Evolutionary conservation across 1,140 invertebrate species (phyloP), one percentile per base, ranked within the genome.

Genomic region (Drosophila chauvacae): DNA sequence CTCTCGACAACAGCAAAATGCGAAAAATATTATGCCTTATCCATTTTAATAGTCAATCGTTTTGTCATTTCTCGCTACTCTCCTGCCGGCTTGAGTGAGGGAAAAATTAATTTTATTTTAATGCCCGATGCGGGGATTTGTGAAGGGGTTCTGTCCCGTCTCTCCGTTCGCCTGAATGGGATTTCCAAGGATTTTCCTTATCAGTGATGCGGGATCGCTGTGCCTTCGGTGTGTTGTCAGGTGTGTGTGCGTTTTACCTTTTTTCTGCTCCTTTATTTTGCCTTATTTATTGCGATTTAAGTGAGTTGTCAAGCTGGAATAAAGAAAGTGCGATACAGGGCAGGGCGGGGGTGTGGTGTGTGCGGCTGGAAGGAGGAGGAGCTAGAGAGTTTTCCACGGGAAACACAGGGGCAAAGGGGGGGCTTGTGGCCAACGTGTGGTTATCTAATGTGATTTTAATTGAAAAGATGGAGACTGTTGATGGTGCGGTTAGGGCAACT

Each of bases 21-120:
- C 74, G 85, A 85, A 90, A 90, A 88, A 85, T 85, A 88, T 88
- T 84, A 88, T 88, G 78, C 85, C 66, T 88, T 85, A 90, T 84
- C 85, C 85, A 60, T 90, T 88, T 85, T 90, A 88, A 88, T 88
- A 88, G 85, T 88, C 85, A 90, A 88, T 88, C 85, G 81, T 88
- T 88, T 90, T 79, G 69, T 60, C 81, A 77, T 90, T 90, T 88
- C 84, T 88, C 84, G 61, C 62, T 53, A 47, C 64, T 41, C 35
- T 11, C 6, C 55, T 45, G 18, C 16, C 59, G 47, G 65, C 55
- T 62, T 59, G 65, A 68, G 59, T 56, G 42, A 41, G 41, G 28
- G 58, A 58, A 66, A 77, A 77, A 88, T 88, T 88, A 88, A 88
- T 90, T 88, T 88, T 85, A 88, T 85, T 90, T 88, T 88, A 88